Conservation (phyloP, 2,113 vertebrate species). For the Mungos mungo region DNA sequence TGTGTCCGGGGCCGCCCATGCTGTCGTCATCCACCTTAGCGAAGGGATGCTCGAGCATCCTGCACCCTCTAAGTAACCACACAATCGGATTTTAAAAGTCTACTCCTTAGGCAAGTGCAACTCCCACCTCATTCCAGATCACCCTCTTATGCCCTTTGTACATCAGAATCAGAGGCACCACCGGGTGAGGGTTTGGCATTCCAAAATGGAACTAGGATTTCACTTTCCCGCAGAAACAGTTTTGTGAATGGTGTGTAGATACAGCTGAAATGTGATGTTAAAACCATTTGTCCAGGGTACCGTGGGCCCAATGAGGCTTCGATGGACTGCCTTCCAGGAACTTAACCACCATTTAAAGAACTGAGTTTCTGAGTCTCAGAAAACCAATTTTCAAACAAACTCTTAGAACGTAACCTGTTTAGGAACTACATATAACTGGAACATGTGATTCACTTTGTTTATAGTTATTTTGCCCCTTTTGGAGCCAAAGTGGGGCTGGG, state of each 20-base stretch:
- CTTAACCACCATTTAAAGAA: constrained; percentile 2
- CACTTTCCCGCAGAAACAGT: constrained; percentile 41
- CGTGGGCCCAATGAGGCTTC: neutral
- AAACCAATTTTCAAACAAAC: constrained; percentile 29
- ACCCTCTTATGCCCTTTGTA: neutral
- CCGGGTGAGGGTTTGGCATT: neutral
- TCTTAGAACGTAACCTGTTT: constrained; percentile 13
- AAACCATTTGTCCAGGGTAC: neutral
- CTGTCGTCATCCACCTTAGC: neutral
- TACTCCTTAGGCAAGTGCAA: neutral
- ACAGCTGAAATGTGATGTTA: neutral
- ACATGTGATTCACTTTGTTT: constrained; percentile 47
- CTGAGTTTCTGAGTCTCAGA: constrained; percentile 36
- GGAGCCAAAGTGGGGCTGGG: neutral
- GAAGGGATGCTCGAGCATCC: neutral
- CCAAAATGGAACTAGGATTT: neutral
- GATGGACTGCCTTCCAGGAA: neutral
- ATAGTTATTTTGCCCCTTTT: constrained; percentile 48
- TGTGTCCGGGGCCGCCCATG: neutral
- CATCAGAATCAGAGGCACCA: neutral
- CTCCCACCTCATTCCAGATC: neutral
- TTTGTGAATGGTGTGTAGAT: constrained; percentile 41
- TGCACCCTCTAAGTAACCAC: neutral
- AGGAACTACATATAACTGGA: neutral
- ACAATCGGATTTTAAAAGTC: neutral